Evolutionary conservation across 2,113 vertebrate genomes (phyloP).

Genomic region (Ictalurus furcatus): DNA sequence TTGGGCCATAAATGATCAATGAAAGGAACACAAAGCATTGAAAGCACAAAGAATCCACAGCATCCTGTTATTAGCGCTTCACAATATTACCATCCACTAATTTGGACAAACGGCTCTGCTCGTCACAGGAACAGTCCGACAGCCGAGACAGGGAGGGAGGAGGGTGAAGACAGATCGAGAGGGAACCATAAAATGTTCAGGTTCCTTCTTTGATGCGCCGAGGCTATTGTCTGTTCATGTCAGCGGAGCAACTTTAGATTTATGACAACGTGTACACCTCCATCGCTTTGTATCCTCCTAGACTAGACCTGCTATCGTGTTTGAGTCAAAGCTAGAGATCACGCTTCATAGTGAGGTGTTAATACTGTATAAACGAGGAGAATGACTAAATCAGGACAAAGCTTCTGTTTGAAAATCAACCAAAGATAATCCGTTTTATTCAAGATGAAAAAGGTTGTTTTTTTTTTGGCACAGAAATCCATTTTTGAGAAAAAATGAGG

Average conservation of each 20-base stretch:
- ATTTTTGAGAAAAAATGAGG: not conserved
- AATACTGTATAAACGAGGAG: not conserved
- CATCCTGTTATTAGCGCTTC: slow-evolving; percentile 36
- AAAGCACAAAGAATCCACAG: slow-evolving; percentile 1
- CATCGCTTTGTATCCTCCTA: slow-evolving; percentile 46
- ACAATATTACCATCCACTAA: slow-evolving; percentile 45
- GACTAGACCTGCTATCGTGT: not conserved
- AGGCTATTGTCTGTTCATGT: slow-evolving; percentile 53
- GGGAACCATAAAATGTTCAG: slow-evolving; percentile 54
- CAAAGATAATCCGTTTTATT: not conserved
- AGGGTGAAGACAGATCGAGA: slow-evolving; percentile 29
- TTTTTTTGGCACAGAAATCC: not conserved
- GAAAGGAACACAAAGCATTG: not conserved
- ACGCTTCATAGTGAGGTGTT: not conserved
- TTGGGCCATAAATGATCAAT: slow-evolving; percentile 17
- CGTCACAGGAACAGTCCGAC: slow-evolving; percentile 16
- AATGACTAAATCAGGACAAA: not conserved
- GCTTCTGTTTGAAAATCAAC: not conserved
- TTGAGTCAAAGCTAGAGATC: not conserved
- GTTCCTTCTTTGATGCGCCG: slow-evolving; percentile 56
- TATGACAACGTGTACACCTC: slow-evolving; percentile 50
- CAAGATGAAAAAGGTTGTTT: not conserved
- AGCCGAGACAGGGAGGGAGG: not conserved
- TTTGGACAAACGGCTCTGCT: slow-evolving; percentile 47
- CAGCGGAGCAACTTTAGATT: slow-evolving; percentile 48